Base-by-base conservation (phyloP, 2,888 invertebrate genomes). In the Alcis repandata region DNA sequence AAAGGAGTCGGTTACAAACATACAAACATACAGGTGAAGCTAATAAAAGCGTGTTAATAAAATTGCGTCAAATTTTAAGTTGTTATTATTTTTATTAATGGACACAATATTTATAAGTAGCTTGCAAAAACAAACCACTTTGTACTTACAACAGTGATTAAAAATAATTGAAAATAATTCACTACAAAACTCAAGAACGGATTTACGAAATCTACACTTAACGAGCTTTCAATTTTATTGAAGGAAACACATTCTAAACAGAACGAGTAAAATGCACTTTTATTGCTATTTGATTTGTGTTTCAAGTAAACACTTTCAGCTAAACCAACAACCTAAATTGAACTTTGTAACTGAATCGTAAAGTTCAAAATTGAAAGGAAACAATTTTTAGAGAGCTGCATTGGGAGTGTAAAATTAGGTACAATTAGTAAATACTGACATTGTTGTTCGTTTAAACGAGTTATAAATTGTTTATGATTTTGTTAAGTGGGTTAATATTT, bases 211-310 rank as follows among this genome's bases (percentile, higher is more conserved):
- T 49, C 66, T 59, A 72, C 75, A 74, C 76, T 82, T 67, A 86
- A 86, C 82, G 82, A 81, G 72, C 75, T 62, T 70, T 76, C 73
- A 77, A 80, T 81, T 89, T 88, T 87, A 89, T 87, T 84, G 85
- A 78, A 82, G 80, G 84, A 88, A 89, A 87, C 86, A 84, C 86
- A 86, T 85, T 83, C 79, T 75, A 86, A 87, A 90, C 85, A 86
- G 86, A 83, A 86, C 79, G 74, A 82, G 82, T 87, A 84, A 88
- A 89, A 88, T 83, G 76, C 76, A 74, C 79, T 83, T 89, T 90
- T 87, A 91, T 83, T 76, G 79, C 82, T 72, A 76, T 88, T 88
- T 90, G 88, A 90, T 91, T 90, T 89, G 88, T 86, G 74, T 77
- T 77, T 61, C 68, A 75, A 73, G 77, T 85, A 83, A 84, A 86